Evolutionary conservation across 1,140 invertebrate species (phyloP), one percentile per base, ranked within the genome.

Genomic region (Meloidogyne chitwoodi): DNA sequence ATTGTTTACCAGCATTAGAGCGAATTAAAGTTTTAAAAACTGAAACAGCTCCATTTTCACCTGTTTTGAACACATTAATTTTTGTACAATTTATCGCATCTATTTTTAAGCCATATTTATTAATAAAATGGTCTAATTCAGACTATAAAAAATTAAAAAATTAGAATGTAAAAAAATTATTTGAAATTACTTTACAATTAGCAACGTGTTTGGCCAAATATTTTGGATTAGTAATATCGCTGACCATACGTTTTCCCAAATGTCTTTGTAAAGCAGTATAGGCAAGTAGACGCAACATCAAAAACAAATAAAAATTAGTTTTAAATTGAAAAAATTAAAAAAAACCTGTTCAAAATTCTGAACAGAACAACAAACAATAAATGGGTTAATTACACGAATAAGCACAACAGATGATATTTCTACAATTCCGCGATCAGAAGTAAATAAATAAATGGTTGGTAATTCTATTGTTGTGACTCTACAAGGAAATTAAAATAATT

Each of bases 211-310:
- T 69, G 0, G 63, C 34, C 10, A 80, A 22, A 8, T 5, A 61
- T 44, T 16, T 38, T 62, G 78, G 56, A 62, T 82, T 68, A 24
- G 81, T 78, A 19, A 82, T 26, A 70, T 82, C 81, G n/a, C 24
- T 27, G 8, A 82, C 22, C 27, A 48, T 74, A 8, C 41, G 31
- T 27, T 74, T 83, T 11, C 66, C 56, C 24, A 82, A 29, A 29
- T 74, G 48, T 24, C 83, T 83, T 24, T 74, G 80, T 11, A 81
- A 26, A 11, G 75, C 62, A 16, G 80, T 81, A 29, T 82, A 84
- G 5, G 74, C 77, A 22, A 84, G 26, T 29, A 79, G 29, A 41
- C 68, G 34, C 2, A 82, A 56, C 3, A 65, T 77, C 81, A 84
- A 63, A 68, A 80, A 73, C 8, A 16, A 61, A 72, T 5, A 31